phyloP scores from a whole-genome alignment of 2,113 vertebrate species.

The Isichthys henryi region DNA sequence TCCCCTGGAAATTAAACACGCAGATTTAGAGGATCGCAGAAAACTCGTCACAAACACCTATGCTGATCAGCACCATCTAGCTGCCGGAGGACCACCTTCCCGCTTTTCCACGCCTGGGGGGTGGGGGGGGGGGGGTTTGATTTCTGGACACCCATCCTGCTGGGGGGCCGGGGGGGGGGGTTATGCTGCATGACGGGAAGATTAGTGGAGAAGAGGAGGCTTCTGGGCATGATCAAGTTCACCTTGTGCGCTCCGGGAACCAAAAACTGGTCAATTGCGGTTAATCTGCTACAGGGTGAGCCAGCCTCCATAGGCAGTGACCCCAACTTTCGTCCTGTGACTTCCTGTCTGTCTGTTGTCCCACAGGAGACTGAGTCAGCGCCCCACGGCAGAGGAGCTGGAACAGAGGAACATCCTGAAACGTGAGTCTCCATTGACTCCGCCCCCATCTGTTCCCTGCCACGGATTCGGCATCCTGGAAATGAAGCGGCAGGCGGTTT shows the following conservation, averaged over 20 bases:
- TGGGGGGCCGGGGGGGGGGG: not conserved
- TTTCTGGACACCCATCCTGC: not conserved
- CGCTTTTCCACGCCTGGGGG: not conserved
- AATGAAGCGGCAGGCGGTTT: not conserved
- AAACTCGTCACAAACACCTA: not conserved
- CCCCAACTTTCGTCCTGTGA: not conserved
- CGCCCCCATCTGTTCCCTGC: not conserved
- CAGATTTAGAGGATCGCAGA: not conserved
- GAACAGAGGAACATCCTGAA: conserved; percentile 98
- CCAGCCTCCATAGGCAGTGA: not conserved
- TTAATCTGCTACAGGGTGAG: not conserved
- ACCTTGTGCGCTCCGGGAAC: not conserved
- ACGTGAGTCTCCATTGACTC: conserved; percentile 69
- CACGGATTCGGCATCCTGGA: not conserved
- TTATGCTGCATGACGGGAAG: not conserved
- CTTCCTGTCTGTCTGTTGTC: not conserved
- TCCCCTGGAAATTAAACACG: not conserved
- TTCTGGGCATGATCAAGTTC: not conserved
- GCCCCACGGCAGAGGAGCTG: conserved; percentile 90
- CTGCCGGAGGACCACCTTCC: not conserved
- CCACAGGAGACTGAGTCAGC: conserved; percentile 91
- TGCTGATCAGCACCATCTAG: not conserved
- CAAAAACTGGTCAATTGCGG: not conserved
- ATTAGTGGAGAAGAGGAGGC: not conserved
- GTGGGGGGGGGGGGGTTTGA: not conserved